Evolutionary conservation across 2,797 vertebrate genomes (phyloP).

Genomic region (Scarus forsteni): DNA sequence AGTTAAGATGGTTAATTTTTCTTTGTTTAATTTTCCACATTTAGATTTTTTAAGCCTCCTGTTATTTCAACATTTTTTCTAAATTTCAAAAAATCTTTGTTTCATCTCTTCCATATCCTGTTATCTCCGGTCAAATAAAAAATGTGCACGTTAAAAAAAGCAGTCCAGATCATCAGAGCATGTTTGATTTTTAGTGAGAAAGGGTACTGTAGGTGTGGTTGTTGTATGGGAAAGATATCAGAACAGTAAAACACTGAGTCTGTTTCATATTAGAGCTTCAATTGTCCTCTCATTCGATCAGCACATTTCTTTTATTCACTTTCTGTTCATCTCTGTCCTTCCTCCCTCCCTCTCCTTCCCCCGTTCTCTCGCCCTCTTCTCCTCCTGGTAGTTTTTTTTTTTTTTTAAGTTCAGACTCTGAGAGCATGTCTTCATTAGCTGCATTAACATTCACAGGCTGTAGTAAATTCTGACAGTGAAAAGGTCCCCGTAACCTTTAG

Average conservation of each 20-base stretch:
- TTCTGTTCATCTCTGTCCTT: conserved; percentile 85
- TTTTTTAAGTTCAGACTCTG: conserved; percentile 99
- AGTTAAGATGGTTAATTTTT: too few species aligned
- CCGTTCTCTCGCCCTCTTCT: conserved; percentile 80
- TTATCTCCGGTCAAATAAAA: too few species aligned
- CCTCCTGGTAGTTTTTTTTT: conserved; percentile 90
- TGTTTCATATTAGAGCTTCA: conserved; percentile 24
- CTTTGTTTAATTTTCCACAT: too few species aligned
- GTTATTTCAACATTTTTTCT: too few species aligned
- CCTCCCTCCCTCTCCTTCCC: conserved; percentile 44
- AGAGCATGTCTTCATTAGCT: conserved; percentile 99
- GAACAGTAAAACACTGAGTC: conserved; percentile 7
- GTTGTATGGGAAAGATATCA: too few species aligned
- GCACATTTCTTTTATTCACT: conserved; percentile 23
- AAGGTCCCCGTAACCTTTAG: conserved; percentile 99
- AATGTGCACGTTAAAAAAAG: too few species aligned
- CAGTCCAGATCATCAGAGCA: too few species aligned
- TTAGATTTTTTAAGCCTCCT: too few species aligned
- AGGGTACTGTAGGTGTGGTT: too few species aligned
- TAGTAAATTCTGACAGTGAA: conserved; percentile 99
- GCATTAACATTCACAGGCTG: conserved; percentile 99
- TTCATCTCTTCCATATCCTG: too few species aligned
- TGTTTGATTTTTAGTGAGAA: too few species aligned
- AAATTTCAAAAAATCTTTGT: too few species aligned
- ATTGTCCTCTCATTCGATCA: conserved; percentile 16